These are phyloP conservation scores for Danionella cerebrum DNA, from an alignment of 2,113 vertebrate species.

Conservation along the genomic window DNA sequence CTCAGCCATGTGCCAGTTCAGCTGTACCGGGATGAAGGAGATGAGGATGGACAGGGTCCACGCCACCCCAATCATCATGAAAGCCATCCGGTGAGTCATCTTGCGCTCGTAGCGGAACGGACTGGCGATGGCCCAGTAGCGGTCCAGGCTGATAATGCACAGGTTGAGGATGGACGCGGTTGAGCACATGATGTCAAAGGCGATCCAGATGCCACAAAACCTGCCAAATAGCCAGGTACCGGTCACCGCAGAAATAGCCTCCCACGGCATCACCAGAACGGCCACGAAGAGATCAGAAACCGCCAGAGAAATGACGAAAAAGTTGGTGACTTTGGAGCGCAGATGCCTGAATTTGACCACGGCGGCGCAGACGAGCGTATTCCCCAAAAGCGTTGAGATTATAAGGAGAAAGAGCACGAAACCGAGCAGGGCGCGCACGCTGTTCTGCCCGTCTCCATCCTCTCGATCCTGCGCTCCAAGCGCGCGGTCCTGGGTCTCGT, in stretches of 20 bases:
- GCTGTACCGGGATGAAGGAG: slow-evolving; percentile 72
- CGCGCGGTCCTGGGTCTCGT: slow-evolving; percentile 41
- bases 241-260: slow-evolving; percentile 64
- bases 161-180: slow-evolving; percentile 65
- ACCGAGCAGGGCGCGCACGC: slow-evolving; percentile 57
- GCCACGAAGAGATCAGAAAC: slow-evolving; percentile 73
- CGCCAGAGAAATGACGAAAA: slow-evolving; percentile 73
- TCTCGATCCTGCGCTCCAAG: slow-evolving; percentile 29
- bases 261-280: slow-evolving; percentile 75
- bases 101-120: slow-evolving; percentile 70
- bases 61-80: slow-evolving; percentile 65
- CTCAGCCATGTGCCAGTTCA: slow-evolving; percentile 68
- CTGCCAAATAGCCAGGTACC: slow-evolving; percentile 68
- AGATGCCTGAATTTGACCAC: slow-evolving; percentile 65
- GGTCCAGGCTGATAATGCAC: slow-evolving; percentile 76
- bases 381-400: slow-evolving; percentile 68
- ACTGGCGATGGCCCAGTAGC: slow-evolving; percentile 75
- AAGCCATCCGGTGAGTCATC: slow-evolving; percentile 68
- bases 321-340: slow-evolving; percentile 71
- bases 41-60: slow-evolving; percentile 68
- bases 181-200: slow-evolving; percentile 74
- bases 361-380: slow-evolving; percentile 66
- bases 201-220: slow-evolving; percentile 73
- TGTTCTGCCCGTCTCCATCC: slow-evolving; percentile 7
- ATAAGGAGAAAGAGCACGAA: slow-evolving; percentile 69